Conservation (phyloP, 2,888 invertebrate species). For the Tortricodes alternella region DNA sequence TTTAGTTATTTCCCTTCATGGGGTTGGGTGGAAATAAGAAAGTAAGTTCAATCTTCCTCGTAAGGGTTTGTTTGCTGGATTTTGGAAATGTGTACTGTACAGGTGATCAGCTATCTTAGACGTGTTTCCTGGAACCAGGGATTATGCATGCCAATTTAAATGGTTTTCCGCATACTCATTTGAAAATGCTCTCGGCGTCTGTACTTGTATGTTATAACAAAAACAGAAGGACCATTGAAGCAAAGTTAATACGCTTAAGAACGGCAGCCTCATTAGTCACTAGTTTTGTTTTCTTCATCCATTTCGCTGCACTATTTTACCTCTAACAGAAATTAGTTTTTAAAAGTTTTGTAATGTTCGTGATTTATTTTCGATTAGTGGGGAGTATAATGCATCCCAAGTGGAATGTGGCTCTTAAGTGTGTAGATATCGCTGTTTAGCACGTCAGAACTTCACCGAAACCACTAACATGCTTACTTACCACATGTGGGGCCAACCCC, state of each 20-base stretch:
- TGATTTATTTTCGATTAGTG: slow-evolving; percentile 6
- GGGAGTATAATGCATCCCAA: slow-evolving; percentile 19
- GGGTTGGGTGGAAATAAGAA: slow-evolving; percentile 72
- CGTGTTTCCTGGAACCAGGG: slow-evolving; percentile 8
- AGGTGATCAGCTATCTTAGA: slow-evolving; percentile 27
- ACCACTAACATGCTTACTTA: slow-evolving; percentile 17
- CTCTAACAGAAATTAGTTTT: background rate
- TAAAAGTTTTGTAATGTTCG: background rate
- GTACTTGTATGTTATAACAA: slow-evolving; percentile 5
- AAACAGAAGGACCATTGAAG: background rate
- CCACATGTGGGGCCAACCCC: background rate
- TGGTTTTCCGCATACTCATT: slow-evolving; percentile 13
- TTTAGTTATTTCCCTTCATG: slow-evolving; percentile 75
- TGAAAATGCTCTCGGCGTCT: slow-evolving; percentile 3
- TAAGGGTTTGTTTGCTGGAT: slow-evolving; percentile 66
- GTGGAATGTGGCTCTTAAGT: slow-evolving; percentile 14
- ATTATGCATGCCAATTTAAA: background rate
- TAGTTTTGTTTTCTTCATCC: slow-evolving; percentile 9
- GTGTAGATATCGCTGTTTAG: slow-evolving; percentile 13
- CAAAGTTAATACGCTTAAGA: slow-evolving; percentile 4
- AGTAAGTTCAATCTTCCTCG: slow-evolving; percentile 70
- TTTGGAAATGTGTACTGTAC: slow-evolving; percentile 43
- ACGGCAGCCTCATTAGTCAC: background rate
- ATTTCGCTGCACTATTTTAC: slow-evolving; percentile 9
- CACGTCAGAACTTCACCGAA: background rate